Percentiles rank a stretch among this genome's conserved stretches.
phyloP scores from a whole-genome alignment of 2,113 vertebrate species.

The Rallus limicola region DNA sequence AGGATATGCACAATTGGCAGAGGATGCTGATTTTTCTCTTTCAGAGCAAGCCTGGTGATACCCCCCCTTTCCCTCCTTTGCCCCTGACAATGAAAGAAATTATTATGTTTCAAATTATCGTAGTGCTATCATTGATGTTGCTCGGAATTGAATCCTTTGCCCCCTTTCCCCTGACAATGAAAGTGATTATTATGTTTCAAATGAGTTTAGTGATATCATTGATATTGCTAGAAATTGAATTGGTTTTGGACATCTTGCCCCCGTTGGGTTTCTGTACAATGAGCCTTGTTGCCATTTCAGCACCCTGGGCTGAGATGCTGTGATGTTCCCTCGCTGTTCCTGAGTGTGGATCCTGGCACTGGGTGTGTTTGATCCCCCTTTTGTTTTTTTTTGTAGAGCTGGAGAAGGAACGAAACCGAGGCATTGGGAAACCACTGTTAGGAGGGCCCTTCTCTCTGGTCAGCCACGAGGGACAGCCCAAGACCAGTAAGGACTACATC shows the following conservation, averaged over 20 bases:
- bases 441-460: slow-evolving; percentile 92
- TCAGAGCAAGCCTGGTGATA: neutral
- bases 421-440: slow-evolving; percentile 87
- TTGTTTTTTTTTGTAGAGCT: slow-evolving; percentile 74
- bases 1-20: neutral
- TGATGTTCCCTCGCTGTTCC: fast-evolving
- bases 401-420: slow-evolving; percentile 83
- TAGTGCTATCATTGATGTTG: neutral
- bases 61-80: too few species aligned
- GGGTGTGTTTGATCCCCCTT: neutral
- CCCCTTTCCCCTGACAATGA: too few species aligned
- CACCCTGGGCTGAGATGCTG: fast-evolving
- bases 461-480: slow-evolving; percentile 83
- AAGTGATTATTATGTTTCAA: fast-evolving
- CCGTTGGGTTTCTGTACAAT: fast-evolving
- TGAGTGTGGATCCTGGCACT: fast-evolving
- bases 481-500: slow-evolving; percentile 84
- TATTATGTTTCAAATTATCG: neutral
- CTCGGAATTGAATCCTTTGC: neutral
- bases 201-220: neutral
- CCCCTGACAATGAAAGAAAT: too few species aligned
- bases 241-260: neutral
- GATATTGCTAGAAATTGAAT: neutral
- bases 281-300: fast-evolving
- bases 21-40: neutral